phyloP scores from a whole-genome alignment of 1,140 invertebrate genomes.

The Diorhabda carinulata region DNA sequence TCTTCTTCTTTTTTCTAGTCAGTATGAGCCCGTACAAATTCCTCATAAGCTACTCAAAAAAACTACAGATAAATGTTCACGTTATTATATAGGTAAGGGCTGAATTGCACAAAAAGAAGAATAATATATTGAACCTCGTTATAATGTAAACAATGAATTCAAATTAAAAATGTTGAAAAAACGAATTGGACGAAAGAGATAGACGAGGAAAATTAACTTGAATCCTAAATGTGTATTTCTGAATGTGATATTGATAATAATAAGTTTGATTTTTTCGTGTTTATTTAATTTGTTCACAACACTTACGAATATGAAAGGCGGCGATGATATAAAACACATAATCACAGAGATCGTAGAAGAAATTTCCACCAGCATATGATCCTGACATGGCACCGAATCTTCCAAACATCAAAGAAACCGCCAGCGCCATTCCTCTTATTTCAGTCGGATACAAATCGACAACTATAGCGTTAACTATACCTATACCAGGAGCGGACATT shows the following conservation, averaged over 20 bases:
- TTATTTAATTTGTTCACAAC: background rate
- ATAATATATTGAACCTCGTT: background rate
- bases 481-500: slow-evolving; percentile 36
- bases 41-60: no score
- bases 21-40: no score
- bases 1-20: no score
- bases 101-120: no score
- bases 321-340: slow-evolving; percentile 50
- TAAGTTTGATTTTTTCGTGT: no score
- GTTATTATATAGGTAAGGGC: no score
- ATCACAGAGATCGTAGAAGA: slow-evolving; percentile 51
- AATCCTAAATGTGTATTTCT: no score
- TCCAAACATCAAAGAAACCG: slow-evolving; percentile 55
- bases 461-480: slow-evolving; percentile 43
- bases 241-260: no score
- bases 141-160: background rate
- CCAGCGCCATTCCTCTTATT: slow-evolving; percentile 54
- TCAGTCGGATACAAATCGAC: slow-evolving; percentile 47
- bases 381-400: slow-evolving; percentile 52
- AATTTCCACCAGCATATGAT: slow-evolving; percentile 49
- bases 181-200: background rate
- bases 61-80: no score
- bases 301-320: slow-evolving; percentile 48
- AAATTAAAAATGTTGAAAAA: background rate
- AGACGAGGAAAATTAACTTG: background rate